A percentile compares a stretch with the other conserved stretches of the same genome.
phyloP scores from a whole-genome alignment of 1,140 invertebrate species.

The Vollenhovia emeryi region DNA sequence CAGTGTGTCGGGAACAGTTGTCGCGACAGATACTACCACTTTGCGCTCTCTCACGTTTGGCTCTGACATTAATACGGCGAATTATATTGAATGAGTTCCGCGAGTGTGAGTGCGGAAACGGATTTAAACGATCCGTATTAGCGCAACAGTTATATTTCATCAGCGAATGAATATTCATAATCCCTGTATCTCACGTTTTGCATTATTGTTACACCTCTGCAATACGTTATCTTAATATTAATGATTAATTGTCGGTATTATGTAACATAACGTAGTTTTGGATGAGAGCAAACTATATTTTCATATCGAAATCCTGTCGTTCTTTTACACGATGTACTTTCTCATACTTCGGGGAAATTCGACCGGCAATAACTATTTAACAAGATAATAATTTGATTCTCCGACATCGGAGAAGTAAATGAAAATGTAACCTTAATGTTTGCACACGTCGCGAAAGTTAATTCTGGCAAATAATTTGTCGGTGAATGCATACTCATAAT shows the following conservation, averaged over 20 bases:
- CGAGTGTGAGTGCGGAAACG: slow-evolving; percentile 26
- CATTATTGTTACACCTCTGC: slow-evolving; percentile 23
- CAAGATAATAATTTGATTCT: not conserved
- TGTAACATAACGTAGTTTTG: not conserved
- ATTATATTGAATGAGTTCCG: slow-evolving; percentile 48
- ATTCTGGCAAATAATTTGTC: not conserved
- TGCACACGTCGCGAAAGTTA: not conserved
- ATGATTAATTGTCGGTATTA: slow-evolving; percentile 34
- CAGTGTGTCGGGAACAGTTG: slow-evolving; percentile 29
- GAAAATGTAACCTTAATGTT: not conserved
- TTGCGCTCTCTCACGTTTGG: slow-evolving; percentile 18
- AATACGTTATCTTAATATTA: slow-evolving; percentile 27
- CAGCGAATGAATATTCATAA: slow-evolving; percentile 38
- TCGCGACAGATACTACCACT: slow-evolving; percentile 13
- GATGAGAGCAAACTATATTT: not conserved
- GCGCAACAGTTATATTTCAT: slow-evolving; percentile 53
- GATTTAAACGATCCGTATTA: slow-evolving; percentile 55
- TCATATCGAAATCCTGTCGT: not conserved
- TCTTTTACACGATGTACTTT: not conserved
- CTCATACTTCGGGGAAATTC: not conserved
- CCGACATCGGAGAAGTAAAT: not conserved
- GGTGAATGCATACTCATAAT: not conserved
- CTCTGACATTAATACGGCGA: slow-evolving; percentile 40
- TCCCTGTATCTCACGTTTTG: not conserved
- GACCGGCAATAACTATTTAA: slow-evolving; percentile 10